phyloP scores from a whole-genome alignment of 1,140 invertebrate genomes.

The Platyura marginata region DNA sequence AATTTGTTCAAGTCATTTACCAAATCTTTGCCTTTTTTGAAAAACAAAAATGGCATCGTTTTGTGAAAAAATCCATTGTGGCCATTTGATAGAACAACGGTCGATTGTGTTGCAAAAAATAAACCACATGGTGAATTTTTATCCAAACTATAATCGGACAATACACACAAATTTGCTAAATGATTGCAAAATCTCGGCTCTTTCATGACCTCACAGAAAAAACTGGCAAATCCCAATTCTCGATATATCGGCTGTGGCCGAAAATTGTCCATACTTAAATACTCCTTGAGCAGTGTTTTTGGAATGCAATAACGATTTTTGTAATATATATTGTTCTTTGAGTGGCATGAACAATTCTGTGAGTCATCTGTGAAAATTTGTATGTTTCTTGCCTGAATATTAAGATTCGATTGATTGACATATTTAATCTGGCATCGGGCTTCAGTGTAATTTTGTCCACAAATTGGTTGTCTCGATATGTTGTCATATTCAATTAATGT shows the following conservation, averaged over 20 bases:
- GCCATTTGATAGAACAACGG: slow-evolving; percentile 19
- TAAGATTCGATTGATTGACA: not conserved
- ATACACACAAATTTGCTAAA: slow-evolving; percentile 47
- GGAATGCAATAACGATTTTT: slow-evolving; percentile 16
- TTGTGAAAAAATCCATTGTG: slow-evolving; percentile 25
- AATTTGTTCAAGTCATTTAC: slow-evolving; percentile 27
- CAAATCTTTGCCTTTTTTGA: slow-evolving; percentile 29
- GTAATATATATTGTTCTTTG: not conserved
- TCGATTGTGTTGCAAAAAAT: slow-evolving; percentile 27
- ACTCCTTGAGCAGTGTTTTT: slow-evolving; percentile 15
- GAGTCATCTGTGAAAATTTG: not conserved
- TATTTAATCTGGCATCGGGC: not conserved
- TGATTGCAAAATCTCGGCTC: slow-evolving; percentile 36
- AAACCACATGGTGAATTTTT: slow-evolving; percentile 31
- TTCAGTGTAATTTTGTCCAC: not conserved
- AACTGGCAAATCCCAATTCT: slow-evolving; percentile 20
- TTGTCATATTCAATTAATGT: slow-evolving; percentile 3
- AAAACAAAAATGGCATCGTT: slow-evolving; percentile 27
- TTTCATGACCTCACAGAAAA: slow-evolving; percentile 17
- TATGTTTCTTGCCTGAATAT: not conserved
- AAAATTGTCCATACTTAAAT: slow-evolving; percentile 18
- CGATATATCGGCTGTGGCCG: slow-evolving; percentile 14
- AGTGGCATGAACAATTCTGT: not conserved
- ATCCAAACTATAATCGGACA: slow-evolving; percentile 30
- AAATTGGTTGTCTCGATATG: slow-evolving; percentile 2